Conservation (phyloP, 1,140 invertebrate genomes). For the Apis cerana region DNA sequence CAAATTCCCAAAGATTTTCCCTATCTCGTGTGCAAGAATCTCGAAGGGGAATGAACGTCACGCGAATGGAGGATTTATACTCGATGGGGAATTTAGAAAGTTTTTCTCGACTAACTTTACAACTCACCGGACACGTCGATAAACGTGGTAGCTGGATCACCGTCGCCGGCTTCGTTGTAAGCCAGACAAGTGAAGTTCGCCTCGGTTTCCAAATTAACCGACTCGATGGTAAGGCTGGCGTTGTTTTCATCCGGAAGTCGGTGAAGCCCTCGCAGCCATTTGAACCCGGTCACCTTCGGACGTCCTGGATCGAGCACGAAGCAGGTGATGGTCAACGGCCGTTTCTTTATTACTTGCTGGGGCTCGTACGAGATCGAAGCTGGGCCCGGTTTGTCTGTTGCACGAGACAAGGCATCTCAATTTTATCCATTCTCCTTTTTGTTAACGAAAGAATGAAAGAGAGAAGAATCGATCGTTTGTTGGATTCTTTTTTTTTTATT, state of each 20-base stretch:
- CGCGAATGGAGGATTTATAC: constrained; percentile 21
- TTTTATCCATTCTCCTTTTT: too few species aligned
- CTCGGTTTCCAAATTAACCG: constrained; percentile 89
- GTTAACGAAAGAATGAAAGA: too few species aligned
- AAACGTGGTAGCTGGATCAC: constrained; percentile 86
- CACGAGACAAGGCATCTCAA: not conserved
- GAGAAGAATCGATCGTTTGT: too few species aligned
- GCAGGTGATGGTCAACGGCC: constrained; percentile 89
- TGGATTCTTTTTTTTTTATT: too few species aligned
- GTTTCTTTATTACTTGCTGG: constrained; percentile 89
- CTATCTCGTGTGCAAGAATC: not conserved
- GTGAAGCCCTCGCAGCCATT: constrained; percentile 89
- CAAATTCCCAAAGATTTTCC: not conserved
- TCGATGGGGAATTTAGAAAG: constrained; percentile 15
- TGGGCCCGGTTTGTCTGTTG: constrained; percentile 87
- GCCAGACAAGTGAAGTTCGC: constrained; percentile 94
- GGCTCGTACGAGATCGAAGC: constrained; percentile 88
- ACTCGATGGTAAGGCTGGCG: constrained; percentile 88
- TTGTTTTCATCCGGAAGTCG: constrained; percentile 87
- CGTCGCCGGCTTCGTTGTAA: constrained; percentile 90
- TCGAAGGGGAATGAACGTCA: constrained; percentile 3
- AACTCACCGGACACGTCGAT: constrained; percentile 90
- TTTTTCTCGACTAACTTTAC: constrained; percentile 32
- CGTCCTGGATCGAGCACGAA: constrained; percentile 90
- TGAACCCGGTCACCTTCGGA: constrained; percentile 88